phyloP scores from a whole-genome alignment of 2,888 invertebrate species.

The Tetropium fuscum region DNA sequence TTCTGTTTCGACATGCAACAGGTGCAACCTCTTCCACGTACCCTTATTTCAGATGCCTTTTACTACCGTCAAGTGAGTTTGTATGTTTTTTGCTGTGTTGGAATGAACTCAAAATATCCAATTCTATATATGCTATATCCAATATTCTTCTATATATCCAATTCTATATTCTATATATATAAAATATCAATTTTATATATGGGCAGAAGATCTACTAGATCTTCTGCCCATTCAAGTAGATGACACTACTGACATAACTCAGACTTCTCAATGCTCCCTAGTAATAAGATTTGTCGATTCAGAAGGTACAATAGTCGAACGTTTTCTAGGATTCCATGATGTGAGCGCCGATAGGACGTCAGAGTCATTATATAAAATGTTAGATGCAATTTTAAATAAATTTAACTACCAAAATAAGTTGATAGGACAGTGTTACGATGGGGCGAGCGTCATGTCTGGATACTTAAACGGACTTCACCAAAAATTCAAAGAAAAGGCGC shows the following conservation, averaged over 20 bases:
- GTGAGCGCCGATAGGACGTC: conserved; percentile 33
- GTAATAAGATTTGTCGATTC: conserved; percentile 39
- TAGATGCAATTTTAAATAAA: conserved; percentile 29
- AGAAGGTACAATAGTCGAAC: conserved; percentile 20
- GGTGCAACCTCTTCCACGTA: conserved; percentile 41
- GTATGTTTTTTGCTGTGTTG: conserved; percentile 34
- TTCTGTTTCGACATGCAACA: conserved; percentile 45
- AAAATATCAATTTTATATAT: too few relatives aligned
- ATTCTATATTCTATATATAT: too few relatives aligned
- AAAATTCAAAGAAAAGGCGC: conserved; percentile 39
- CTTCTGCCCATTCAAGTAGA: conserved; percentile 37
- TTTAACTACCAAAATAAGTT: conserved; percentile 39
- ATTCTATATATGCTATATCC: conserved; percentile 40
- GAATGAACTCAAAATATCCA: conserved; percentile 24
- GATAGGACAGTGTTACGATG: conserved; percentile 46
- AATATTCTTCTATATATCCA: too few relatives aligned
- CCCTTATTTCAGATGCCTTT: conserved; percentile 42
- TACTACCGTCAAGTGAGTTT: conserved; percentile 39
- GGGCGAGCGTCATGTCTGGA: conserved; percentile 41
- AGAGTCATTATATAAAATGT: conserved; percentile 16
- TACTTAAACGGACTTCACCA: conserved; percentile 30
- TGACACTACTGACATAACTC: conserved; percentile 40
- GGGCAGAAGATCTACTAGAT: too few relatives aligned
- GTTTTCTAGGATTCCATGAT: conserved; percentile 47
- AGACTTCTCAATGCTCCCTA: conserved; percentile 41